Evolutionary conservation across 2,113 vertebrate genomes (phyloP).

Genomic region (Varanus komodoensis): DNA sequence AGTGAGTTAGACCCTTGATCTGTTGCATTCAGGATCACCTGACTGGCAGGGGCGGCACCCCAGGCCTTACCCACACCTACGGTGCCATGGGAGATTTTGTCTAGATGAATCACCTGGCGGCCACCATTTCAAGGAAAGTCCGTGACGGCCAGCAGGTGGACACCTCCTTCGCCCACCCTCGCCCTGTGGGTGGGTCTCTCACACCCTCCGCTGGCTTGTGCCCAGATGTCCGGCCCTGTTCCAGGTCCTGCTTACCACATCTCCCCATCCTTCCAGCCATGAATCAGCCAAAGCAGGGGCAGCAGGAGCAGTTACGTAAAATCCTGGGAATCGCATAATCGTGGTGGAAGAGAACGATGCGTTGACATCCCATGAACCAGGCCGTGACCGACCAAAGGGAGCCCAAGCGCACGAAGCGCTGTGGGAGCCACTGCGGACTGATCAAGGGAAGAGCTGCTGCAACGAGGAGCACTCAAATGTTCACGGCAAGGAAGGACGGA

Average conservation of each 20-base stretch:
- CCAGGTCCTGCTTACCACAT: constrained; percentile 34
- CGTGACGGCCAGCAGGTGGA: neutral
- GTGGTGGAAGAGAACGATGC: constrained; percentile 22
- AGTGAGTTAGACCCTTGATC: too few relatives aligned
- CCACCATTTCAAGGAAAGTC: neutral
- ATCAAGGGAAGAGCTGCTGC: too few relatives aligned
- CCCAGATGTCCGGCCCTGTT: constrained; percentile 32
- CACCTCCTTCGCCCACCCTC: neutral
- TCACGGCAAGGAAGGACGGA: neutral
- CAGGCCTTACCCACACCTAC: too few relatives aligned
- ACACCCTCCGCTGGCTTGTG: neutral
- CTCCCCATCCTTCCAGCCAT: constrained; percentile 50
- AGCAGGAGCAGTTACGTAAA: constrained; percentile 55
- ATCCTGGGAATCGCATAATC: constrained; percentile 33
- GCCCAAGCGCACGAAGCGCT: neutral
- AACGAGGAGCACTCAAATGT: too few relatives aligned
- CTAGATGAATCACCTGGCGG: neutral
- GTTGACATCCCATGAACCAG: constrained; percentile 20
- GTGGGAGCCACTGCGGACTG: neutral
- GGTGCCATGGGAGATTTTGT: too few relatives aligned
- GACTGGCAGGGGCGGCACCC: too few relatives aligned
- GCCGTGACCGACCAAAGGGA: neutral
- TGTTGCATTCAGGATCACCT: too few relatives aligned
- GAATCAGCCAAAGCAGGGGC: constrained; percentile 2
- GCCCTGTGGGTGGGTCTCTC: neutral